phyloP scores from a whole-genome alignment of 1,140 invertebrate species.

The Anastatus disparis region DNA sequence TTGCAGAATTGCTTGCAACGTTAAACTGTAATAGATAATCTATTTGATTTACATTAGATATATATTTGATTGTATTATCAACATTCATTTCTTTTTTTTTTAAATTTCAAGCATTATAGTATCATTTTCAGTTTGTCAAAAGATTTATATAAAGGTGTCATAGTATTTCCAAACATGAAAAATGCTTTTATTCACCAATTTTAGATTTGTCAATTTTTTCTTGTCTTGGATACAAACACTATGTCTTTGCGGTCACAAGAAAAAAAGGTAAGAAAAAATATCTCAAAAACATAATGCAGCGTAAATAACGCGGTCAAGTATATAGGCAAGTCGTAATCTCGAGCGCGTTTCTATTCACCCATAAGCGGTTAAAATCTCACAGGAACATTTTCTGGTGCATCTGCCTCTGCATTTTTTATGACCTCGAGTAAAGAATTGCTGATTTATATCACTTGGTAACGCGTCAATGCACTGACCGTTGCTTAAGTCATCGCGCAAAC shows the following conservation, averaged over 20 bases:
- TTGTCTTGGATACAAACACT: not conserved
- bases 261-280: not conserved
- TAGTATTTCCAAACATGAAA: too few relatives aligned
- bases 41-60: too few relatives aligned
- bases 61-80: too few relatives aligned
- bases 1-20: too few relatives aligned
- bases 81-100: too few relatives aligned
- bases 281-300: constrained; percentile 1
- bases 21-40: too few relatives aligned
- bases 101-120: too few relatives aligned
- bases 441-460: constrained; percentile 18
- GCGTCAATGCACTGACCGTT: not conserved
- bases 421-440: constrained; percentile 1
- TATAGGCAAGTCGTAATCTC: not conserved
- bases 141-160: too few relatives aligned
- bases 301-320: constrained; percentile 20
- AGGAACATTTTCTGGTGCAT: constrained; percentile 8
- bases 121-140: too few relatives aligned
- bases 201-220: not conserved
- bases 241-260: not conserved
- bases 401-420: not conserved
- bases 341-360: not conserved
- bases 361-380: not conserved
- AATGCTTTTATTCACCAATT: not conserved
- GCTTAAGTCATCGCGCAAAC: too few relatives aligned